A percentile compares a stretch with the other conserved stretches of the same genome.
phyloP scores from a whole-genome alignment of 2,113 vertebrate species.

The Lepidothrix coronata region DNA sequence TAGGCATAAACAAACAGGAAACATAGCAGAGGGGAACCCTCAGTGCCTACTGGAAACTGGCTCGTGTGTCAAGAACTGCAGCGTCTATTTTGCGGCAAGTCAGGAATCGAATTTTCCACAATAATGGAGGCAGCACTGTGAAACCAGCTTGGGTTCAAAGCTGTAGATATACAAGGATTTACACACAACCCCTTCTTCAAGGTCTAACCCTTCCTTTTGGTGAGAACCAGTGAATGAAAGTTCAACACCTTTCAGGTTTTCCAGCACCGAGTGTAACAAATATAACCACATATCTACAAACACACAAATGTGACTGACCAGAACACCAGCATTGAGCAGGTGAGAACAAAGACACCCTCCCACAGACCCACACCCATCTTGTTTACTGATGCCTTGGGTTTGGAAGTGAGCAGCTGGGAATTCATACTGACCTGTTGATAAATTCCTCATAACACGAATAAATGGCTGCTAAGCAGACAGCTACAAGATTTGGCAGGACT shows the following conservation, averaged over 20 bases:
- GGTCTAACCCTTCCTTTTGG: not conserved
- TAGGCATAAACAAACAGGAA: conserved; percentile 35
- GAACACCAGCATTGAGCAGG: not conserved
- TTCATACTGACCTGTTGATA: conserved; percentile 94
- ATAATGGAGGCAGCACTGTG: not conserved
- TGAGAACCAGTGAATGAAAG: not conserved
- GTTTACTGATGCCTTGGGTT: not conserved
- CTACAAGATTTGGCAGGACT: conserved; percentile 96
- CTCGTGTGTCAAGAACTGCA: not conserved
- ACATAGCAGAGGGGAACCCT: conserved; percentile 12
- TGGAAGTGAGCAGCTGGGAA: not conserved
- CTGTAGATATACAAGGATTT: not conserved
- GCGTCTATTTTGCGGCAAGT: not conserved
- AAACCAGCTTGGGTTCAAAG: not conserved
- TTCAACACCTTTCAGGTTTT: not conserved
- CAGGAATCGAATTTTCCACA: conserved; percentile 7
- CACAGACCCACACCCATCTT: not conserved
- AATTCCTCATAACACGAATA: conserved; percentile 99
- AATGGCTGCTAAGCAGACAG: conserved; percentile 97
- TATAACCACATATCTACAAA: not conserved
- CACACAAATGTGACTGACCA: not conserved
- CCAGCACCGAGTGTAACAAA: not conserved
- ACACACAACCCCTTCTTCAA: not conserved
- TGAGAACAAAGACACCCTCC: not conserved
- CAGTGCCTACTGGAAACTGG: conserved; percentile 20